phyloP scores from a whole-genome alignment of 37 sponge, comb jelly and placozoan genomes.

The Haliclona indistincta region DNA sequence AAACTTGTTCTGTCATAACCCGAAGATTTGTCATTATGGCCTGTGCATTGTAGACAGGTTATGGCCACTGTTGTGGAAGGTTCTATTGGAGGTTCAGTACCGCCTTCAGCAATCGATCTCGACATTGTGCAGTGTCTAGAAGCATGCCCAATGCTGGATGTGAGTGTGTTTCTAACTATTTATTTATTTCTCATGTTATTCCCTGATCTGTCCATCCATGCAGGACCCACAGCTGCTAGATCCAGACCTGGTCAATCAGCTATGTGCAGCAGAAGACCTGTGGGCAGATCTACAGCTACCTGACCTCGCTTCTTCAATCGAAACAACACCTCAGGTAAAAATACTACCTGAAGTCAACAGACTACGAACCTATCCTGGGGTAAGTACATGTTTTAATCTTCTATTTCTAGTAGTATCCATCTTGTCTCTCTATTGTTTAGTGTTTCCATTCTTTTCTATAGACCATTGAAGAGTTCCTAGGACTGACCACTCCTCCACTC shows the following conservation, averaged over 20 bases:
- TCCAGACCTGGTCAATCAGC: not conserved
- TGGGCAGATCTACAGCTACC: not conserved
- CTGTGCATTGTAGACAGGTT: too few relatives aligned
- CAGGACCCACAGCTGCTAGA: too few relatives aligned
- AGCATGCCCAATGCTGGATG: conserved; percentile 45
- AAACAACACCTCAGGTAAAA: too few relatives aligned
- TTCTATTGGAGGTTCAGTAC: too few relatives aligned
- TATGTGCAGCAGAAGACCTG: conserved; percentile 1
- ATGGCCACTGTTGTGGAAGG: too few relatives aligned
- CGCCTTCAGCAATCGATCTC: too few relatives aligned
- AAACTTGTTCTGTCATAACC: not conserved
- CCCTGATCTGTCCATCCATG: not conserved
- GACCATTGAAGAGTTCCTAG: conserved; percentile 20
- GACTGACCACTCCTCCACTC: conserved; percentile 43
- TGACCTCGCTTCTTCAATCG: too few relatives aligned
- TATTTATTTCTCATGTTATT: not conserved
- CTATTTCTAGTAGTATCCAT: not conserved
- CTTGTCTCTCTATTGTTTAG: not conserved
- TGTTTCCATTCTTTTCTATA: not conserved
- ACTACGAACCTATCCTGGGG: too few relatives aligned
- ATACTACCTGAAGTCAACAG: too few relatives aligned
- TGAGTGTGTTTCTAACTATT: conserved; percentile 20
- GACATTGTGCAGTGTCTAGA: conserved; percentile 47
- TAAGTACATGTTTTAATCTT: too few relatives aligned
- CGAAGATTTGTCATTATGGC: not conserved